phyloP scores from a whole-genome alignment of 2,888 invertebrate species.

The Nephrotoma guestfalica region DNA sequence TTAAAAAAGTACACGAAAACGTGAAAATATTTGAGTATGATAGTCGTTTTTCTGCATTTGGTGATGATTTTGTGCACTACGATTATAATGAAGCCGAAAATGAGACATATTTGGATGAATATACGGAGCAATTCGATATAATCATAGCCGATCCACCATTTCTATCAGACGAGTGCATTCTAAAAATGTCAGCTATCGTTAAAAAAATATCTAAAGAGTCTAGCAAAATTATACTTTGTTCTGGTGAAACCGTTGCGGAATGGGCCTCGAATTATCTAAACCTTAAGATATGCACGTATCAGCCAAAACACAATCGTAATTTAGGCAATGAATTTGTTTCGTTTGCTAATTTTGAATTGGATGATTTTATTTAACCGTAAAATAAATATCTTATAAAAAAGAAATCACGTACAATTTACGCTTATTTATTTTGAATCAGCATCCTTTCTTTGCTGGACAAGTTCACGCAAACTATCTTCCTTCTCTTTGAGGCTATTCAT shows the following conservation, averaged over 20 bases:
- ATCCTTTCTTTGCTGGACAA: constrained; percentile 52
- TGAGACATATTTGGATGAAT: constrained; percentile 38
- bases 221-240: constrained; percentile 41
- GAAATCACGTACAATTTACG: background rate
- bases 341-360: constrained; percentile 74
- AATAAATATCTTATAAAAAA: constrained; percentile 3
- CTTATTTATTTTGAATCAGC: constrained; percentile 18
- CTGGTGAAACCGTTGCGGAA: constrained; percentile 67
- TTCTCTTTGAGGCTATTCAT: constrained; percentile 63
- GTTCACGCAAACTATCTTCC: constrained; percentile 66
- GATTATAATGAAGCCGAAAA: constrained; percentile 76
- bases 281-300: constrained; percentile 51
- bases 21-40: constrained; percentile 65
- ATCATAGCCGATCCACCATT: constrained; percentile 93
- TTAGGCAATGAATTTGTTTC: constrained; percentile 87
- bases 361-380: constrained; percentile 20
- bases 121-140: constrained; percentile 48
- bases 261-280: constrained; percentile 47
- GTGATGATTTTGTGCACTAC: constrained; percentile 66
- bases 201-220: constrained; percentile 46
- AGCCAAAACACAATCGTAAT: constrained; percentile 75
- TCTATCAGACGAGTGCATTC: constrained; percentile 80
- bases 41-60: constrained; percentile 57
- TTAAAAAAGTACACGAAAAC: constrained; percentile 32
- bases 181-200: constrained; percentile 66